A percentile compares a stretch with the other conserved stretches of the same genome.
Evolutionary conservation across 2,113 vertebrate species (phyloP).

Genomic region (Cinclus mexicanus): DNA sequence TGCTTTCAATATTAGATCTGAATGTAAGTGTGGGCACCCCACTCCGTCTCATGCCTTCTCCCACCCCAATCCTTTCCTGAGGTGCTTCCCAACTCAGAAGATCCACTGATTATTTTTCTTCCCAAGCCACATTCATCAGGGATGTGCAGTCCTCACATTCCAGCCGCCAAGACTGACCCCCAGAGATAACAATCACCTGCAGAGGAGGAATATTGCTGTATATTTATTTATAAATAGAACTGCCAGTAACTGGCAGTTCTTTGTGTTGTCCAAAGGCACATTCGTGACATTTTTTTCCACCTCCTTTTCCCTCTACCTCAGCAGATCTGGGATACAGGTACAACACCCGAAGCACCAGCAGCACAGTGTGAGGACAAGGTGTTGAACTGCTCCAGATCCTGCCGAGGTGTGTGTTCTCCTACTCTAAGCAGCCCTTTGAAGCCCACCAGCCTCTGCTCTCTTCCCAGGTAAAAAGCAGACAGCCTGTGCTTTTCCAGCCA

Average conservation of each 20-base stretch:
- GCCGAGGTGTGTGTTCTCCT: rapidly evolving
- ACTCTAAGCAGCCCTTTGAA: not conserved
- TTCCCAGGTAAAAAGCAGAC: not conserved
- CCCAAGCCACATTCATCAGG: not conserved
- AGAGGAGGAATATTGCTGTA: not conserved
- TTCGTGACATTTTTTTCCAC: not conserved
- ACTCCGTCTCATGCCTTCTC: not conserved
- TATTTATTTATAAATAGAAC: not conserved
- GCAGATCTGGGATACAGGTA: not conserved
- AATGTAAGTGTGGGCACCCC: not conserved
- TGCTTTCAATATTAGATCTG: not conserved
- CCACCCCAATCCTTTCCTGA: not conserved
- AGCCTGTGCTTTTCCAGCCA: not conserved
- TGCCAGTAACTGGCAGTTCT: not conserved
- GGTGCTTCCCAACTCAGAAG: not conserved
- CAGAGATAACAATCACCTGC: not conserved
- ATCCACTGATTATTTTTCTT: not conserved
- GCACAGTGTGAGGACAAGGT: rapidly evolving
- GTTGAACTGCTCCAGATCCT: not conserved
- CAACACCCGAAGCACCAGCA: not conserved
- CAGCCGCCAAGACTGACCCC: not conserved
- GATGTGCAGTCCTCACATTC: not conserved
- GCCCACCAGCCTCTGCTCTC: not conserved
- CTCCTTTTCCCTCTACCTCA: not conserved
- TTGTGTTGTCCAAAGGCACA: not conserved